phyloP scores from a whole-genome alignment of 2,888 invertebrate species.

The Caenorhabditis afra region DNA sequence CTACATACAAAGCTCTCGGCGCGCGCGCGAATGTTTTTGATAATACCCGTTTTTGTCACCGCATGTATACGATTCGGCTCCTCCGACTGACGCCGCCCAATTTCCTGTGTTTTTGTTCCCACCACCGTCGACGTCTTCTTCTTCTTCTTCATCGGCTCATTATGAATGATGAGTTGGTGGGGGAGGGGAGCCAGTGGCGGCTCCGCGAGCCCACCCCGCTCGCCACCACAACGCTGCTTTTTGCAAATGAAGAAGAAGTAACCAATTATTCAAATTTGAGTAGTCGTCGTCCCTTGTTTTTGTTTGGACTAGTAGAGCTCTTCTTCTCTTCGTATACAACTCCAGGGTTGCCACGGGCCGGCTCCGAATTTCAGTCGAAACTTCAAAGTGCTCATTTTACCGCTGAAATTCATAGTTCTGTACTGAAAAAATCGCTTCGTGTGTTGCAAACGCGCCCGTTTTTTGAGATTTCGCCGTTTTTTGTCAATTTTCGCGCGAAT shows the following conservation, averaged over 20 bases:
- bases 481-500: too few relatives aligned
- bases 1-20: too few relatives aligned
- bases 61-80: not conserved
- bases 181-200: not conserved
- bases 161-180: not conserved
- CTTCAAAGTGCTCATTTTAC: too few relatives aligned
- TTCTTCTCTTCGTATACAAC: not conserved
- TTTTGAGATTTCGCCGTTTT: too few relatives aligned
- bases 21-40: too few relatives aligned
- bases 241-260: constrained; percentile 54
- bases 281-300: constrained; percentile 36
- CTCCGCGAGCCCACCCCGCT: not conserved
- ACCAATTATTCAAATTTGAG: constrained; percentile 57
- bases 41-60: too few relatives aligned
- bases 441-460: too few relatives aligned
- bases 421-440: too few relatives aligned
- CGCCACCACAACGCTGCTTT: constrained; percentile 11
- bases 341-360: too few relatives aligned
- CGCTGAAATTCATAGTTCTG: too few relatives aligned
- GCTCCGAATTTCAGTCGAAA: too few relatives aligned
- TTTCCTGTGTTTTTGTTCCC: constrained; percentile 15
- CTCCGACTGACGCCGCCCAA: too few relatives aligned
- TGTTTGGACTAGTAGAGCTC: not conserved
- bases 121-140: not conserved
- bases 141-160: constrained; percentile 6